These are phyloP conservation scores for Myrmecophaga tridactyla DNA, from an alignment of 2,113 vertebrate species.

Conservation along the genomic window DNA sequence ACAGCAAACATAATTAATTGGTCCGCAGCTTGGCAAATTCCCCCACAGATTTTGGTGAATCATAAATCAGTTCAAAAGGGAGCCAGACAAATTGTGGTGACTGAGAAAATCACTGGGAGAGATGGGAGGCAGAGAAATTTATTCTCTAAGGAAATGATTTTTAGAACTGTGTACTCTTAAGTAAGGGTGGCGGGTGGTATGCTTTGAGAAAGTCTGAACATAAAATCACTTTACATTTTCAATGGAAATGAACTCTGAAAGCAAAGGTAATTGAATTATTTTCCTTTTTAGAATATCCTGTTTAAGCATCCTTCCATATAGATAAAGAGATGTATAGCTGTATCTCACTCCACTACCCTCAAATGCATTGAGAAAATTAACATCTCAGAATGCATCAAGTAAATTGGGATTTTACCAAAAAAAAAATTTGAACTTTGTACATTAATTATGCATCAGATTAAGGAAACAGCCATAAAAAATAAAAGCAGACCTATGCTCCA, in stretches of 20 bases:
- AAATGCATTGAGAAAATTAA: constrained; percentile 30
- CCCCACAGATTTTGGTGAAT: constrained; percentile 41
- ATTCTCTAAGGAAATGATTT: constrained; percentile 18
- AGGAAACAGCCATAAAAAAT: constrained; percentile 75
- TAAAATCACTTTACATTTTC: background rate
- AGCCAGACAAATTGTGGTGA: constrained; percentile 47
- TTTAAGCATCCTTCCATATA: background rate
- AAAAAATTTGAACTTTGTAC: constrained; percentile 62
- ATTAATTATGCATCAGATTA: constrained; percentile 79
- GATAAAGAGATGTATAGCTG: background rate
- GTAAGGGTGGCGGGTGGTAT: background rate
- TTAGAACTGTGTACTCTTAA: background rate
- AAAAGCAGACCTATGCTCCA: constrained; percentile 74
- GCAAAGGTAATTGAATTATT: constrained; percentile 16
- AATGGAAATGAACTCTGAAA: constrained; percentile 5
- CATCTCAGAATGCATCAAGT: constrained; percentile 38
- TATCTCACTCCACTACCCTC: background rate
- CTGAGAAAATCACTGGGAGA: background rate
- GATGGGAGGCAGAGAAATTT: constrained; percentile 26
- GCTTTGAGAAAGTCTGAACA: background rate
- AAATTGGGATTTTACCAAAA: constrained; percentile 53
- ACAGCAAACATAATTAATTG: constrained; percentile 44
- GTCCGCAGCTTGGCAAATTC: constrained; percentile 40
- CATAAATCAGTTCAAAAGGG: constrained; percentile 62
- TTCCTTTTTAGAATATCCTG: background rate